Conservation (phyloP, 2,888 invertebrate species). For the Strigamia maritima region DNA sequence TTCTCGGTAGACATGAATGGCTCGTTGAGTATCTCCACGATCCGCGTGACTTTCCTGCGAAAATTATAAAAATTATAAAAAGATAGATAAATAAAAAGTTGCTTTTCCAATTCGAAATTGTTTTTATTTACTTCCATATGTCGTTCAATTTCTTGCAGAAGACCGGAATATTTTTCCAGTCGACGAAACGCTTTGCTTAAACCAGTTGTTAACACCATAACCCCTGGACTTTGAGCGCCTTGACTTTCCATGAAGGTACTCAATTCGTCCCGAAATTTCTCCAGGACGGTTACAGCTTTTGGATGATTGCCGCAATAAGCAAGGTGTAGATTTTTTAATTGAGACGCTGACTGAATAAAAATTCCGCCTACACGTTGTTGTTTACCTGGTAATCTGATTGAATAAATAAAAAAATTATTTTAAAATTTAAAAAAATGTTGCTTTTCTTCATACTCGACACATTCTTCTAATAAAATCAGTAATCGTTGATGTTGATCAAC, state of each 20-base stretch:
- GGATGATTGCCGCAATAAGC: slow-evolving; percentile 92
- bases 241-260: slow-evolving; percentile 83
- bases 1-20: slow-evolving; percentile 90
- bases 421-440: slow-evolving; percentile 46
- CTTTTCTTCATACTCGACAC: slow-evolving; percentile 64
- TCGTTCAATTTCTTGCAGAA: slow-evolving; percentile 88
- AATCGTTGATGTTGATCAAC: slow-evolving; percentile 80
- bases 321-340: slow-evolving; percentile 73
- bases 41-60: slow-evolving; percentile 81
- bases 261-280: slow-evolving; percentile 75
- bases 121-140: slow-evolving; percentile 68
- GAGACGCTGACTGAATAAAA: slow-evolving; percentile 68
- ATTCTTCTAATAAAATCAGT: slow-evolving; percentile 72
- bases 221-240: slow-evolving; percentile 79
- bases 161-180: slow-evolving; percentile 81
- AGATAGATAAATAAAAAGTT: background rate
- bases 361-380: slow-evolving; percentile 87
- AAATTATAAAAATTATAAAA: slow-evolving; percentile 38
- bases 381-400: slow-evolving; percentile 47
- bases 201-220: slow-evolving; percentile 84
- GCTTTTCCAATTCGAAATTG: too few species aligned
- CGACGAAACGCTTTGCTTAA: slow-evolving; percentile 93
- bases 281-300: slow-evolving; percentile 85
- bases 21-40: slow-evolving; percentile 93
- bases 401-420: background rate